phyloP scores from a whole-genome alignment of 2,113 vertebrate genomes.

The Ranitomeya imitator region DNA sequence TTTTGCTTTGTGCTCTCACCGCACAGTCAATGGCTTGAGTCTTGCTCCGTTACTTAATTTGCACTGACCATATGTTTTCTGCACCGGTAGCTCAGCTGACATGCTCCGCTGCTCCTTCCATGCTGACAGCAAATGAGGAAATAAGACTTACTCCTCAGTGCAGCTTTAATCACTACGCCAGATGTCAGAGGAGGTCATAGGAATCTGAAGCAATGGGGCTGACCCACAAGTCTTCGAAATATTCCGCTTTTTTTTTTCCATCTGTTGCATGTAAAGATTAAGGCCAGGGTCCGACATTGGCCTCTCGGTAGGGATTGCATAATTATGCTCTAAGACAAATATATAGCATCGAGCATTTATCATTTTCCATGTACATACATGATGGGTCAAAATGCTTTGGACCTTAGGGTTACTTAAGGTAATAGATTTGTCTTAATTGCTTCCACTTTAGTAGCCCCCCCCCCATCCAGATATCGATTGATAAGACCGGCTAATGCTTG shows the following conservation, averaged over 20 bases:
- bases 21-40: not conserved
- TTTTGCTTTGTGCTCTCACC: not conserved
- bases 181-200: constrained; percentile 56
- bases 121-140: constrained; percentile 56
- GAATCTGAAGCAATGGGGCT: constrained; percentile 7
- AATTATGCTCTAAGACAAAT: constrained; percentile 58
- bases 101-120: constrained; percentile 48
- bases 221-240: constrained; percentile 46
- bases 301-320: constrained; percentile 58
- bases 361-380: not conserved
- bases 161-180: constrained; percentile 48
- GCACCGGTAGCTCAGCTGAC: not conserved
- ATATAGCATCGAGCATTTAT: not conserved
- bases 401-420: constrained; percentile 1
- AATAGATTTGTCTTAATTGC: constrained; percentile 59
- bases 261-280: constrained; percentile 62
- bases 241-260: constrained; percentile 52
- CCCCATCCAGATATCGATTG: constrained; percentile 54
- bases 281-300: constrained; percentile 54
- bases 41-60: constrained; percentile 31
- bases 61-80: constrained; percentile 27
- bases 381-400: not conserved
- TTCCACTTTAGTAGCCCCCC: constrained; percentile 40
- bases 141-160: constrained; percentile 29
- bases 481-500: constrained; percentile 53